Conservation (phyloP, 2,888 invertebrate genomes). For the Villa cingulata region DNA sequence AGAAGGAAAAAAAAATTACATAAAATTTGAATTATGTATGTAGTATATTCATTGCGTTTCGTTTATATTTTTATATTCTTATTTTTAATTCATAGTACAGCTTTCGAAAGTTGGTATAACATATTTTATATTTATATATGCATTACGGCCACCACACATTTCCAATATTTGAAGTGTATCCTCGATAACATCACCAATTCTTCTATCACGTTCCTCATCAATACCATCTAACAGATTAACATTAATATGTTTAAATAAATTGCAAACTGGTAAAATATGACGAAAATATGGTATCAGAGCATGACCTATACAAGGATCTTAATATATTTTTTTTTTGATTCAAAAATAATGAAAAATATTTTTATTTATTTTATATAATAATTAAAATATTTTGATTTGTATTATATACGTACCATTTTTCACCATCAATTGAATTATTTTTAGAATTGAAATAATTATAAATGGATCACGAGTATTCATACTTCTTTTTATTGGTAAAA, state of each 20-base stretch:
- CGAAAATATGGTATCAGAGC: slow-evolving; percentile 92
- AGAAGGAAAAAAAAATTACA: no score
- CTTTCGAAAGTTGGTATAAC: slow-evolving; percentile 98
- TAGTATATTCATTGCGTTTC: no score
- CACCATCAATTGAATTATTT: slow-evolving; percentile 74
- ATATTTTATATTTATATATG: slow-evolving; percentile 96
- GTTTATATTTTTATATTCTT: no score
- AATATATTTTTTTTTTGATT: neutral
- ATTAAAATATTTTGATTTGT: neutral
- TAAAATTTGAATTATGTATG: no score
- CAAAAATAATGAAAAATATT: neutral
- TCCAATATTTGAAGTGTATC: slow-evolving; percentile 86
- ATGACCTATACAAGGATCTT: slow-evolving; percentile 55
- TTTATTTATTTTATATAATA: no score
- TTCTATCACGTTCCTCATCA: slow-evolving; percentile 73
- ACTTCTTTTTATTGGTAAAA: slow-evolving; percentile 85
- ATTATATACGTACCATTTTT: slow-evolving; percentile 10
- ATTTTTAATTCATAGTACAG: slow-evolving; percentile 34
- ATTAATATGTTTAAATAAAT: slow-evolving; percentile 52
- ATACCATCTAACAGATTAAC: slow-evolving; percentile 78
- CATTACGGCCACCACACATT: slow-evolving; percentile 83
- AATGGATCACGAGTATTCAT: slow-evolving; percentile 68
- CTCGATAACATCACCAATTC: slow-evolving; percentile 80
- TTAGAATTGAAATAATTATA: slow-evolving; percentile 69
- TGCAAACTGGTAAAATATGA: slow-evolving; percentile 79